Base-by-base conservation (phyloP, 1,140 invertebrate genomes). In the Pseudoatta argentina region DNA sequence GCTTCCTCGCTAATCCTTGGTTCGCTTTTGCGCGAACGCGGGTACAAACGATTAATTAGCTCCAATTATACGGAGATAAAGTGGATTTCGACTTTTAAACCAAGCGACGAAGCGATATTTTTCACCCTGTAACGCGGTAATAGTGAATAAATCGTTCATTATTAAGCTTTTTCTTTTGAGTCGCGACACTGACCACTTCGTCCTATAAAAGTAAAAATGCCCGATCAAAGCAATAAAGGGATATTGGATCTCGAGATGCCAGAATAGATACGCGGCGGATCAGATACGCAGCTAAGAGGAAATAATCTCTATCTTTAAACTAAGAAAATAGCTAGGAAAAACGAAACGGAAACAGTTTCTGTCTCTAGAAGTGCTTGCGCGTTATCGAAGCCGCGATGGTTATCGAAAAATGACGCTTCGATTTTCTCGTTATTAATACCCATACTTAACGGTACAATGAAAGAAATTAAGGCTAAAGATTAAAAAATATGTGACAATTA, bases 181-280 rank as follows among this genome's bases (percentile, higher is more conserved):
- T 48, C 66, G 61, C 44, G 30, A 79, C 61, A 67, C n/a, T 79
- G 78, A 81, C 53, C 78, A 81, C 16, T 71, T 71, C 21, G 48
- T 81, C 10, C 51, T 81, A 81, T 81, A 81, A 81, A 81, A 81
- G 78, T 81, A 57, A 71, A 81, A 81, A 81, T 53, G 34, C 71
- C 34, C 51, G 78, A 71, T 71, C 64, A 81, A 81, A 81, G 78
- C 63, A 81, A 81, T 27, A 57, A 81, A 53, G 34, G 21, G 21
- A 3, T 59, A 71, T 71, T 71, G 18, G 5, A 44, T 59, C 8
- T 59, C 66, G 53, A 57, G 10, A 24, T 69, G n/a, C 66, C 18
- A 5, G 30, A 81, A 10, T 44, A 55, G 48, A 44, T 44, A 39
- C 63, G 63, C 48, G 44, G 48, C 64, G 64, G 48, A 69, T 81